Evolutionary conservation across 2,888 invertebrate species (phyloP).

Genomic region (Phortica magna): DNA sequence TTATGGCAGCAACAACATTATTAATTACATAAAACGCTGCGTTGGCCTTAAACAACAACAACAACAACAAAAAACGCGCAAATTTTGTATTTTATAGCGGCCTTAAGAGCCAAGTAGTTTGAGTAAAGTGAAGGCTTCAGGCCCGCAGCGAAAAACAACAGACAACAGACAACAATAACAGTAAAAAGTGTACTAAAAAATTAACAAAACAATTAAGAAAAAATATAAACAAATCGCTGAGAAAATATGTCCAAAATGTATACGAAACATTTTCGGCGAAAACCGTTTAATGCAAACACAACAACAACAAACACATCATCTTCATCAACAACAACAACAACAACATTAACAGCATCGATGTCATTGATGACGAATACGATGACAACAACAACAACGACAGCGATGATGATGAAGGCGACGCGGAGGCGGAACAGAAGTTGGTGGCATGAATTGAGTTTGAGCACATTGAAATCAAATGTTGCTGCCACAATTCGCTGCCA

Average conservation of each 20-base stretch:
- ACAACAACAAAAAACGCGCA: constrained; percentile 10
- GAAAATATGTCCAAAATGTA: constrained; percentile 74
- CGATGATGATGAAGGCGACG: constrained; percentile 40
- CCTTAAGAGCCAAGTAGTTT: neutral
- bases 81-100: neutral
- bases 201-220: constrained; percentile 34
- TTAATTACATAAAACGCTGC: too few species aligned
- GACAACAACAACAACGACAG: constrained; percentile 28
- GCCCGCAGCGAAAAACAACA: constrained; percentile 44
- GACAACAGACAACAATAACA: constrained; percentile 35
- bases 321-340: constrained; percentile 30
- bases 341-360: constrained; percentile 36
- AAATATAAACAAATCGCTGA: constrained; percentile 45
- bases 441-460: neutral
- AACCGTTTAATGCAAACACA: constrained; percentile 57
- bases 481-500: constrained; percentile 61
- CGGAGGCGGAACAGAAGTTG: constrained; percentile 28
- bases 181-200: constrained; percentile 21
- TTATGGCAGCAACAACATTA: neutral
- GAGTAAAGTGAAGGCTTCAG: constrained; percentile 16
- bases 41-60: neutral
- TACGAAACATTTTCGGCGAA: constrained; percentile 78
- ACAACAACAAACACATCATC: constrained; percentile 34
- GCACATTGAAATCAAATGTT: neutral
- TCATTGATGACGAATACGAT: neutral